Evolutionary conservation across 1,140 invertebrate species (phyloP).

Genomic region (Procambarus clarkii): DNA sequence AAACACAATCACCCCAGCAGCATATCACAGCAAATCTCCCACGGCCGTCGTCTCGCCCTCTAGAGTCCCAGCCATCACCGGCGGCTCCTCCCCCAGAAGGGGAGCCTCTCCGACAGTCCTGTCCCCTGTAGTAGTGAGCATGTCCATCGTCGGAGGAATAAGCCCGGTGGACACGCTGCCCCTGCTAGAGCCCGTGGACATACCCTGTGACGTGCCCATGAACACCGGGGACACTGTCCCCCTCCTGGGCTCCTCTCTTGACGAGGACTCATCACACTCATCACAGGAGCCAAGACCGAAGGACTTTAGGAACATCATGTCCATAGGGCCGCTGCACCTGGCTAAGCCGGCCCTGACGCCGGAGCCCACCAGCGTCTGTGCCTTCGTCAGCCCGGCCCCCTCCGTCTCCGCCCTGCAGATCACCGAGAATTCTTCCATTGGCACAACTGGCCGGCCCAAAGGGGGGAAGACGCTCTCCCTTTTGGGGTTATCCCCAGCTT

Average conservation of each 20-base stretch:
- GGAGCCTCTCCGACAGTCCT: slow-evolving; percentile 42
- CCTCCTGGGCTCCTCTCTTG: neutral
- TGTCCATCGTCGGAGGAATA: slow-evolving; percentile 22
- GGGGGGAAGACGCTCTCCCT: slow-evolving; percentile 8
- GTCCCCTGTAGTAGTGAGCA: slow-evolving; percentile 44
- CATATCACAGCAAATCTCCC: slow-evolving; percentile 21
- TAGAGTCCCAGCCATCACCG: neutral
- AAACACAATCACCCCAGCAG: slow-evolving; percentile 41
- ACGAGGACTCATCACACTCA: slow-evolving; percentile 1
- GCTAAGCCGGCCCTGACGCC: slow-evolving; percentile 14
- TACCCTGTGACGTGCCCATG: slow-evolving; percentile 26
- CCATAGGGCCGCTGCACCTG: neutral
- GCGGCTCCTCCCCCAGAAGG: slow-evolving; percentile 16
- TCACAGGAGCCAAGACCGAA: neutral
- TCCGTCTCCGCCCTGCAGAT: slow-evolving; percentile 28
- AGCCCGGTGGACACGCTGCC: slow-evolving; percentile 42
- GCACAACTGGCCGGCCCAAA: neutral
- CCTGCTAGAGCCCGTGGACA: slow-evolving; percentile 20
- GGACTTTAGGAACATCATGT: neutral
- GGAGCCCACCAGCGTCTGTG: slow-evolving; percentile 22
- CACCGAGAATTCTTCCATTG: neutral
- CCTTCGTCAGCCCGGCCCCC: slow-evolving; percentile 39
- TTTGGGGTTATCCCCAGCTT: slow-evolving; percentile 40
- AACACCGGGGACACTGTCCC: slow-evolving; percentile 38
- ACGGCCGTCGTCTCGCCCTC: neutral